phyloP scores from a whole-genome alignment of 2,113 vertebrate species.

The Rhinolophus sinicus region DNA sequence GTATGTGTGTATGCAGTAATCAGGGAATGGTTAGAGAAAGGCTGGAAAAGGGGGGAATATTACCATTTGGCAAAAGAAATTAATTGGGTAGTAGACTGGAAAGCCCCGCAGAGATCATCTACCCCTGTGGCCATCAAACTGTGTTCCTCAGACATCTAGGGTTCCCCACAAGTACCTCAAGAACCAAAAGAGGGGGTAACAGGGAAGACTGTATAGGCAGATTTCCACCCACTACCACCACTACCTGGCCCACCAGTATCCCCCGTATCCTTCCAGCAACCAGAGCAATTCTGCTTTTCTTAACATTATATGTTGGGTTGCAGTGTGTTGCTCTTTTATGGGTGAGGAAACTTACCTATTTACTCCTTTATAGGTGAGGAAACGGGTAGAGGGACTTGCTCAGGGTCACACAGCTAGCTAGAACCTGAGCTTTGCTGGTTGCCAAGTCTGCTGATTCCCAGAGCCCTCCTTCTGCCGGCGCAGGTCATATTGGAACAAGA shows the following conservation, averaged over 20 bases:
- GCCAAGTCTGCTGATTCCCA: conserved; percentile 1
- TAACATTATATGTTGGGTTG: background rate
- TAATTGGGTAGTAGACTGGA: background rate
- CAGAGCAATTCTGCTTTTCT: background rate
- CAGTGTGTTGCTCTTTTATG: background rate
- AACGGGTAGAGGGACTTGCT: background rate
- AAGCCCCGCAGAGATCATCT: background rate
- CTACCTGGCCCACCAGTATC: background rate
- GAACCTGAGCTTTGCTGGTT: background rate
- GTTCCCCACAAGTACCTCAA: background rate
- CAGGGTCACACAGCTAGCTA: background rate
- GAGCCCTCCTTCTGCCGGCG: conserved; percentile 1
- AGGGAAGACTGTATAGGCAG: background rate
- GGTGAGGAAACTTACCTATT: background rate
- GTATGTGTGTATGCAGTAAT: background rate
- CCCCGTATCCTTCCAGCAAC: background rate
- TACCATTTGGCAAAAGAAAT: background rate
- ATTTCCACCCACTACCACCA: background rate
- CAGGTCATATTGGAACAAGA: conserved; percentile 50
- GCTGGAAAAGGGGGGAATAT: background rate
- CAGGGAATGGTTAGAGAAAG: background rate
- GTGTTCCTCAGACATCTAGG: background rate
- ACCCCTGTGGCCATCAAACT: background rate
- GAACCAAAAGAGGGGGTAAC: background rate
- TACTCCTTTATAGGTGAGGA: background rate